phyloP scores from a whole-genome alignment of 2,797 vertebrate species.

The Simalia tracyae region DNA sequence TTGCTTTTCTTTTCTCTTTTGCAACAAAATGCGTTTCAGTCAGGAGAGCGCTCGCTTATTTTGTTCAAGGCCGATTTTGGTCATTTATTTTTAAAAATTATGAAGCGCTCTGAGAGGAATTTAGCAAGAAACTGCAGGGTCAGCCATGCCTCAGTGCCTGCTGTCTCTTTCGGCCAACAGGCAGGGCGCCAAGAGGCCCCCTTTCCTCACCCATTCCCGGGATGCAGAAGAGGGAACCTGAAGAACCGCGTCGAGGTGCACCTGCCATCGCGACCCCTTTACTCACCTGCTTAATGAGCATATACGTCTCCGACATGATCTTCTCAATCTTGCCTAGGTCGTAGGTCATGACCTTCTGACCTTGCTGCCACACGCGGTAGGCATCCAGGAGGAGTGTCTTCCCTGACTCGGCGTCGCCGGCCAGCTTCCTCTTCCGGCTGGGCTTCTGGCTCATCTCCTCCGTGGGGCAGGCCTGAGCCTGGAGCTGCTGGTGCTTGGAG shows the following conservation, averaged over 20 bases:
- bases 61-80: not conserved
- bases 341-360: constrained; percentile 94
- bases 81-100: not conserved
- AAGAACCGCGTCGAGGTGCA: too few relatives aligned
- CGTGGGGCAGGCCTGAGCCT: constrained; percentile 42
- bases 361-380: constrained; percentile 97
- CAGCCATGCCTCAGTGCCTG: not conserved
- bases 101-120: not conserved
- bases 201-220: not conserved
- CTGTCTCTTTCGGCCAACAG: not conserved
- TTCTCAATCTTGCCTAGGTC: constrained; percentile 93
- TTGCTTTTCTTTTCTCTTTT: not conserved
- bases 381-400: constrained; percentile 93
- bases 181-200: too few relatives aligned
- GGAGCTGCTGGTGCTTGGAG: constrained; percentile 80
- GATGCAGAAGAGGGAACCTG: not conserved
- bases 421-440: constrained; percentile 91
- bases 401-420: constrained; percentile 91
- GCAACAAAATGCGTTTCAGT: not conserved
- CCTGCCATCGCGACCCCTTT: not conserved
- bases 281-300: constrained; percentile 96
- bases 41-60: not conserved
- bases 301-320: constrained; percentile 98
- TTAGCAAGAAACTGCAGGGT: not conserved
- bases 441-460: constrained; percentile 79